Evolutionary conservation across 2,113 vertebrate species (phyloP).

Genomic region (Progne subis): DNA sequence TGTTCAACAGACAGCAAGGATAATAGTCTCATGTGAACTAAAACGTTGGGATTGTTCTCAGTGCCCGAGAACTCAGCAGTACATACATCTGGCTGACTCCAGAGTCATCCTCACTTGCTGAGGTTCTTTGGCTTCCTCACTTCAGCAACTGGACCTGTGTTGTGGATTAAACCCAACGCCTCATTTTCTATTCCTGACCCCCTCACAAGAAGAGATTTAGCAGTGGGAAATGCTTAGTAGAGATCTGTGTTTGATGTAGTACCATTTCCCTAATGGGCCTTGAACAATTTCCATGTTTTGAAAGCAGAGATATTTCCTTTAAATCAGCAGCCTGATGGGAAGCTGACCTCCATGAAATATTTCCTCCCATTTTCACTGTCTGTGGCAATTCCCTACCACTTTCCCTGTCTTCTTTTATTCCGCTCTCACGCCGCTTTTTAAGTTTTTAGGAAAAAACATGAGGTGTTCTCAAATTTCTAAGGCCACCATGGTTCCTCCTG

Average conservation of each 20-base stretch:
- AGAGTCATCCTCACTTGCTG: background rate
- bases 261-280: constrained; percentile 49
- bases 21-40: background rate
- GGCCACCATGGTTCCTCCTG: background rate
- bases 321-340: constrained; percentile 12
- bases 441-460: background rate
- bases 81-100: background rate
- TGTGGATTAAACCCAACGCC: background rate
- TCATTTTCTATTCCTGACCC: constrained; percentile 29
- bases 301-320: constrained; percentile 27
- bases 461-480: background rate
- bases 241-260: constrained; percentile 49
- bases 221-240: constrained; percentile 2
- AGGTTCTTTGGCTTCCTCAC: background rate
- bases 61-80: background rate
- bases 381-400: background rate
- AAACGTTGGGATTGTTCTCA: background rate
- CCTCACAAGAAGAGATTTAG: background rate
- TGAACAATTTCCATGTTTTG: constrained; percentile 61
- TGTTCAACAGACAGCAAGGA: background rate
- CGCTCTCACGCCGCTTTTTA: fast-evolving
- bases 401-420: background rate
- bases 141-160: background rate
- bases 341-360: constrained; percentile 31
- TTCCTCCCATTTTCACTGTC: background rate